Base-by-base conservation (phyloP, 2,113 vertebrate species). In the Lates calcarifer region DNA sequence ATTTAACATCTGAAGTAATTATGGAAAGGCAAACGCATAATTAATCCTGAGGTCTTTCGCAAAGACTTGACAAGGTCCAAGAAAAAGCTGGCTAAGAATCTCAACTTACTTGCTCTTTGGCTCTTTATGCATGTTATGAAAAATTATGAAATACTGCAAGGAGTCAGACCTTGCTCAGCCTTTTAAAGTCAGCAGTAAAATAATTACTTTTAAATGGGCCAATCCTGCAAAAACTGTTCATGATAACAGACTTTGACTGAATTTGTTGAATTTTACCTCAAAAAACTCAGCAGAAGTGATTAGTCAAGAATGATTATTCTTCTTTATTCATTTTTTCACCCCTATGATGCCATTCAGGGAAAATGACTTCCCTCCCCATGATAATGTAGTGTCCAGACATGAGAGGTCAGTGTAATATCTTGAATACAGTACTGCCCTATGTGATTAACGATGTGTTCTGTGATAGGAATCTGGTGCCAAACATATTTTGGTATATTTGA, bases 181-280 rank as follows among this genome's bases (percentile, higher is more conserved):
- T 81, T 81, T 87, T 65, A 18, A 47, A 56, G 55, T 31, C 60
- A 64, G 39, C 39, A 65, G 31, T 49, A 56, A 69, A 77, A 79
- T 57, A 69, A 69, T 66, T 53, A 39, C 13, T 79, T 7, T 43
- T 43, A 51, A 75, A 70, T 78, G 28, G 24, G 31, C 26, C n/a
- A 31, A 69, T 75, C 8, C 35, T 65, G 39, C 20, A 74, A 62
- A 69, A 80, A 45, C 7, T 14, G 9, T 74, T 62, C 3, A 68
- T 35, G 35, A 75, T 62, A 64, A 75, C 37, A 58, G 43, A 61
- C 43, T 29, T 70, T 60, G n/a, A 73, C 62, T 57, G 12, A 31
- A 49, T 49, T 47, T 58, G 13, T 56, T 18, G n/a, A 41, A 35
- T 67, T 60, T 29, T 26, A 51, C 49, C 22, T 41, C 10, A 53